Percentiles rank a stretch among this genome's conserved stretches.
These are phyloP conservation scores for Epistrophe grossulariae DNA, from an alignment of 2,888 invertebrate species.

Conservation along the genomic window DNA sequence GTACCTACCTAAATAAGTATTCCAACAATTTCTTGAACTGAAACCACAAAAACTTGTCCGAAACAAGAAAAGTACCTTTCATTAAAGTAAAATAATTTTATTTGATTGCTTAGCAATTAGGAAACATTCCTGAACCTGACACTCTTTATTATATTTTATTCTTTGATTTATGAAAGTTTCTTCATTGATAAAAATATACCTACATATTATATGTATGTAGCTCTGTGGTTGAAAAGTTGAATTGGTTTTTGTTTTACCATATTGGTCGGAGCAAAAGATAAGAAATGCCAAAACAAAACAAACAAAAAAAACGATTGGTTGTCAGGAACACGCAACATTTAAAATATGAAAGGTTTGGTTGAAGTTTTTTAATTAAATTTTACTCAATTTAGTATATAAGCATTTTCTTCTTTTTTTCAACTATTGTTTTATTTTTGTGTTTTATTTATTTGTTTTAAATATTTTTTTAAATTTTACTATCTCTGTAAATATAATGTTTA, in stretches of 20 bases:
- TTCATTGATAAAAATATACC: not conserved
- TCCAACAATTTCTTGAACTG: not conserved
- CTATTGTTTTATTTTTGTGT: not conserved
- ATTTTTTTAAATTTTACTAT: conserved; percentile 1
- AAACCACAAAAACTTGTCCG: conserved; percentile 25
- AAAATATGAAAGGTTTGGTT: not conserved
- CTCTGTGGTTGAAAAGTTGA: conserved; percentile 14
- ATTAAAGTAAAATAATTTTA: not conserved
- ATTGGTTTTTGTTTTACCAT: conserved; percentile 3
- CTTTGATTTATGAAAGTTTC: conserved; percentile 58
- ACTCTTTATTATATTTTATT: conserved; percentile 17
- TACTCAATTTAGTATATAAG: not conserved
- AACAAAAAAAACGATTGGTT: conserved; percentile 1
- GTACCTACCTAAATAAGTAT: not conserved
- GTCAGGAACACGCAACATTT: conserved; percentile 20
- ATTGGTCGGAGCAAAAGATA: not conserved
- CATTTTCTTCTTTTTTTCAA: not conserved
- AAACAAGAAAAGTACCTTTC: conserved; percentile 26
- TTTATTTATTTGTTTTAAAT: not conserved
- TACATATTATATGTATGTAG: not conserved
- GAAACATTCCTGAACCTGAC: conserved; percentile 43
- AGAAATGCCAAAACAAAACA: not conserved
- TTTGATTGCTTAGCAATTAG: conserved; percentile 56
- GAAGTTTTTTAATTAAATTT: conserved; percentile 5
- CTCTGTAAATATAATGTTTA: conserved; percentile 56